Evolutionary conservation across 1,140 invertebrate species (phyloP).

Genomic region (Eriosoma lanigerum): DNA sequence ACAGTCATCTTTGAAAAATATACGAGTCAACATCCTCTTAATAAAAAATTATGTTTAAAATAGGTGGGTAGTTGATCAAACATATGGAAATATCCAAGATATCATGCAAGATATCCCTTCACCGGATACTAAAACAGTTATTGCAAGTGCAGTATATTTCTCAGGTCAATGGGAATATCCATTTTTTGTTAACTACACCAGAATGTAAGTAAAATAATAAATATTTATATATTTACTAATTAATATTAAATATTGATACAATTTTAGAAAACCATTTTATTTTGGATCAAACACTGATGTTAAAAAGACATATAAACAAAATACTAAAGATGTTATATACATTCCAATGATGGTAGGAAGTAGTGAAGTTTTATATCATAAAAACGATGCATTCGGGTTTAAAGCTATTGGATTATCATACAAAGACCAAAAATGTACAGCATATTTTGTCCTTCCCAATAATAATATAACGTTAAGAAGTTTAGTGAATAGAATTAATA

Average conservation of each 20-base stretch:
- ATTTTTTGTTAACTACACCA: constrained; percentile 65
- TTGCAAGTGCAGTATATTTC: constrained; percentile 78
- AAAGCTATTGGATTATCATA: constrained; percentile 74
- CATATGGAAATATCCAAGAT: constrained; percentile 66
- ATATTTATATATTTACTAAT: neutral
- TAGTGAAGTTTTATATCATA: constrained; percentile 63
- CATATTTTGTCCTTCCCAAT: constrained; percentile 72
- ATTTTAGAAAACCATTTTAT: constrained; percentile 61
- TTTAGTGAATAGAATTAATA: constrained; percentile 59
- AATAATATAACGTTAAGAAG: constrained; percentile 57
- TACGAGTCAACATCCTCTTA: no score
- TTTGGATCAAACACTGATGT: constrained; percentile 52
- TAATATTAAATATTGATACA: neutral
- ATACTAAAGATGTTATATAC: constrained; percentile 58
- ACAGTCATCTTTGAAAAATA: no score
- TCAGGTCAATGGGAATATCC: constrained; percentile 74
- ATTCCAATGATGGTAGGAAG: constrained; percentile 70
- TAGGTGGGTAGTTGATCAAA: constrained; percentile 68
- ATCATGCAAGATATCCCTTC: constrained; percentile 62
- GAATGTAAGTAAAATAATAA: constrained; percentile 58
- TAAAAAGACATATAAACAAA: constrained; percentile 58
- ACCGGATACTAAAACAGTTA: constrained; percentile 64
- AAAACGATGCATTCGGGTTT: constrained; percentile 61
- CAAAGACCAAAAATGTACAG: constrained; percentile 65
- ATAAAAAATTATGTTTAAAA: no score